Base-by-base conservation (phyloP, 2,113 vertebrate species). In the Oncorhynchus clarkii region DNA sequence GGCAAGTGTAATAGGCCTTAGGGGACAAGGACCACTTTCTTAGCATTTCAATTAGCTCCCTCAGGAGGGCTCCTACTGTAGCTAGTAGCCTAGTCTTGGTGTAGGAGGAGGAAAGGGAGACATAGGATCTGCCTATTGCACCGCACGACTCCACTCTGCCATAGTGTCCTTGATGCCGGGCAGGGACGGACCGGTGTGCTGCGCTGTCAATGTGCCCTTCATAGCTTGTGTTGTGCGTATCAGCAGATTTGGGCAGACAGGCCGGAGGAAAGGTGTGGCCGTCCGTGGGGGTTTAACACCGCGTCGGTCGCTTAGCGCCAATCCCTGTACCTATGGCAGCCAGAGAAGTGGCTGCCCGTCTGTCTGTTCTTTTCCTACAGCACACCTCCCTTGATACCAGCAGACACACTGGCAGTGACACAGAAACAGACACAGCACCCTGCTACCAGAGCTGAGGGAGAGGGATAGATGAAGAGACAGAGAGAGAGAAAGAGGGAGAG, bases 1-100 rank as follows among this genome's bases (percentile, higher is more conserved):
- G 74, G 29, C 73, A 70, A 79, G 72, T 82, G 72, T 73, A 84
- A 73, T 64, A 67, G 60, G 59, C 31, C 81, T 75, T 72, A 27
- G 57, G 84, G 83, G 87, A 86, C 7, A 31, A 82, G 79, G 74
- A 78, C 72, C 68, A 87, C 76, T 85, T 88, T 87, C 67, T 57
- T 45, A 78, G 79, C 76, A 65, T 78, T 78, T 78, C 76, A 73
- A 39, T 77, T 49, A 70, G 45, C 20, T 66, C 80, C 66, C 73
- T 16, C 45, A 62, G 45, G 74, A 81, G 45, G 67, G 59, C 20
- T 13, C n/a, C n/a, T 18, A 54, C 51, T 18, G 12, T 18, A 45
- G 39, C 39, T 11, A 45, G 39, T 45, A 54, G 51, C 18, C 59
- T 22, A n/a, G 59, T 16, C n/a, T 20, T 2, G 16, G n/a, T n/a